A percentile compares a stretch with the other conserved stretches of the same genome.
phyloP scores from a whole-genome alignment of 2,888 invertebrate genomes.

The Myopa tessellatipennis region DNA sequence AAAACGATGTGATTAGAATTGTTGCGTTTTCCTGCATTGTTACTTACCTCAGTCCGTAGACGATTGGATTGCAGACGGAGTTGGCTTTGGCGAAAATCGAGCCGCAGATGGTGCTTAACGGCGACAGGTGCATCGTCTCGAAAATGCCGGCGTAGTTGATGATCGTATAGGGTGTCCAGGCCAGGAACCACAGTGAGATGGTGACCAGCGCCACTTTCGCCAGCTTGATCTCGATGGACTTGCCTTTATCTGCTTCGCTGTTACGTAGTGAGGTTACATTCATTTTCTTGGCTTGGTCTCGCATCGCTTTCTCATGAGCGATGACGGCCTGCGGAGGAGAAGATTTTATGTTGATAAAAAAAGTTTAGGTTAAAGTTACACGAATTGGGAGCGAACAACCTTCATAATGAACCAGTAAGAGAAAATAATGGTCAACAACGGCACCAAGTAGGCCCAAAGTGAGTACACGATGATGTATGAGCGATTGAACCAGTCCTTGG shows the following conservation, averaged over 20 bases:
- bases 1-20: neutral
- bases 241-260: conserved; percentile 69
- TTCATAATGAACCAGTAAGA: conserved; percentile 75
- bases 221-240: conserved; percentile 72
- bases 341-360: neutral
- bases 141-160: conserved; percentile 71
- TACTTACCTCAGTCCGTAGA: conserved; percentile 73
- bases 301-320: conserved; percentile 72
- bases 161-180: conserved; percentile 76
- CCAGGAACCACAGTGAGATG: conserved; percentile 74
- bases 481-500: conserved; percentile 70
- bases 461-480: conserved; percentile 72
- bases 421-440: conserved; percentile 72
- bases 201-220: conserved; percentile 75
- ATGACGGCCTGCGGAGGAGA: conserved; percentile 46
- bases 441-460: conserved; percentile 69
- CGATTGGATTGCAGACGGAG: conserved; percentile 72
- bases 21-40: neutral
- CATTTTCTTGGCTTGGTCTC: conserved; percentile 76
- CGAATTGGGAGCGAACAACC: conserved; percentile 55
- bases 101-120: conserved; percentile 71
- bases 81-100: conserved; percentile 75
- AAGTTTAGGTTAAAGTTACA: too few species aligned
- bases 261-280: conserved; percentile 72
- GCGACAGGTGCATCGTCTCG: conserved; percentile 68